Evolutionary conservation across 2,888 invertebrate genomes (phyloP).

Genomic region (Meloe dianella): DNA sequence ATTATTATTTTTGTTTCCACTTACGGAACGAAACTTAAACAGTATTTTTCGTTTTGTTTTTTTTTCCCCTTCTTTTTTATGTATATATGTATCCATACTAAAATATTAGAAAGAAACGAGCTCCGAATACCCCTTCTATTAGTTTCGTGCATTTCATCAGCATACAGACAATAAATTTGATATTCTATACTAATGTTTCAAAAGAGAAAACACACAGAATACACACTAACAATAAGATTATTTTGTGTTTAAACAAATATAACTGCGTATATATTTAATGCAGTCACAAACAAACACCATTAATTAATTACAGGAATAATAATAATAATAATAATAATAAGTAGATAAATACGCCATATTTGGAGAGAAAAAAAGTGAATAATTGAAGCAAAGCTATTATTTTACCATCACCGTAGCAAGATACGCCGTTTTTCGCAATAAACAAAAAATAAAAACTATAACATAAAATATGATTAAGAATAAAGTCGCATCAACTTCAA

Average conservation of each 20-base stretch:
- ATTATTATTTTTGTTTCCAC: not conserved
- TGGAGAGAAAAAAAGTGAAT: not conserved
- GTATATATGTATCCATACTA: constrained; percentile 33
- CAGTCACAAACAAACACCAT: constrained; percentile 24
- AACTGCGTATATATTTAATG: not conserved
- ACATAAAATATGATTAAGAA: not conserved
- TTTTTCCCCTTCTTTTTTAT: not conserved
- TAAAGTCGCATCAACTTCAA: not conserved
- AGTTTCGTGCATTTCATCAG: constrained; percentile 89
- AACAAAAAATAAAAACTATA: not conserved
- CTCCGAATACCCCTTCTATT: constrained; percentile 78
- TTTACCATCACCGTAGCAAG: constrained; percentile 5
- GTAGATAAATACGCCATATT: not conserved
- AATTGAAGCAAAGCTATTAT: not conserved
- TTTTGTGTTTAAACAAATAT: constrained; percentile 4
- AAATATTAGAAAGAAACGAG: constrained; percentile 51
- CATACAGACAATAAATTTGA: constrained; percentile 66
- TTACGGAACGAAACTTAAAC: constrained; percentile 23
- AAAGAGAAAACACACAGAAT: constrained; percentile 37
- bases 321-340: not conserved
- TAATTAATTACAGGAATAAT: constrained; percentile 9
- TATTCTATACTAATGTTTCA: constrained; percentile 35
- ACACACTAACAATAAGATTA: constrained; percentile 23
- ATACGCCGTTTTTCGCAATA: not conserved
- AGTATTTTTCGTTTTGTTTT: constrained; percentile 33